A percentile compares a stretch with the other conserved stretches of the same genome.
Conservation (phyloP, 2,888 invertebrate species). For the Brenthis ino region DNA sequence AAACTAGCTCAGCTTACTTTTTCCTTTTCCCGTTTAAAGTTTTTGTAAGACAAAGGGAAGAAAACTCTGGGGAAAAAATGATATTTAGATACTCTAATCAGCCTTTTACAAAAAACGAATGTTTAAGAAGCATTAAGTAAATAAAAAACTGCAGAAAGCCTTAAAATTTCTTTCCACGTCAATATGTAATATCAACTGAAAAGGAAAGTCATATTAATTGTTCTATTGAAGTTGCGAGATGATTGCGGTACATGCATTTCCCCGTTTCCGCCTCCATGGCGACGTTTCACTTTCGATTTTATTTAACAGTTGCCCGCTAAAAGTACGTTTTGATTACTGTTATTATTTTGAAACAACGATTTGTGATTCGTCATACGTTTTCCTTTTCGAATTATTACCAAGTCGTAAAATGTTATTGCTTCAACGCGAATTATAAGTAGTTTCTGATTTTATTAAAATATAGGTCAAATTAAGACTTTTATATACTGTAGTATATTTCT, state of each 20-base stretch:
- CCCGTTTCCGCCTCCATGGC: conserved; percentile 46
- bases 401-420: background rate
- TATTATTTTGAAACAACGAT: conserved; percentile 17
- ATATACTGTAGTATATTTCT: too few relatives aligned
- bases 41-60: too few relatives aligned
- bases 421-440: background rate
- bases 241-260: conserved; percentile 38
- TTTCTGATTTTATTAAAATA: background rate
- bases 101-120: too few relatives aligned
- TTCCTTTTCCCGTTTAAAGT: too few relatives aligned
- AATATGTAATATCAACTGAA: conserved; percentile 2
- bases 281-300: conserved; percentile 58
- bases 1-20: too few relatives aligned
- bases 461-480: too few relatives aligned
- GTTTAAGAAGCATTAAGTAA: too few relatives aligned
- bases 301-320: conserved; percentile 41
- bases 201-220: conserved; percentile 22
- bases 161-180: background rate
- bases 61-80: too few relatives aligned
- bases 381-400: conserved; percentile 1
- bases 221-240: conserved; percentile 29
- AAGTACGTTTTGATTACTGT: conserved; percentile 35
- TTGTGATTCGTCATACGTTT: conserved; percentile 15
- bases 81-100: too few relatives aligned
- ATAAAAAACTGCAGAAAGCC: too few relatives aligned